These are phyloP conservation scores for Aethes cnicana DNA, from an alignment of 2,888 invertebrate species.

Conservation along the genomic window DNA sequence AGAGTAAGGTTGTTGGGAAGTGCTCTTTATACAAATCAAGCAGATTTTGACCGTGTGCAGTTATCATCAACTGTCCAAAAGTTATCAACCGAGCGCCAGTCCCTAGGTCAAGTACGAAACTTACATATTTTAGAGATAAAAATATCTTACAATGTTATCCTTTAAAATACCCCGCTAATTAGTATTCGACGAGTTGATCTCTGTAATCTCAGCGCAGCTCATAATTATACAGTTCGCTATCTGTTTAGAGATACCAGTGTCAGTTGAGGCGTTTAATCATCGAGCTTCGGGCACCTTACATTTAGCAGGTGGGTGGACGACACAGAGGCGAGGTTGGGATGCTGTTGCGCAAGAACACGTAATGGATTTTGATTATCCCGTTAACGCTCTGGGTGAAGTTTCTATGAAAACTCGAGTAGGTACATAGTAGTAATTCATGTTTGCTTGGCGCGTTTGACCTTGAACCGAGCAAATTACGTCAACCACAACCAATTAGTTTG, in stretches of 20 bases:
- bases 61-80: neutral
- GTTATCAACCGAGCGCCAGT: too few species aligned
- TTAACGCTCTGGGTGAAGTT: constrained; percentile 17
- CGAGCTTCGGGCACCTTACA: constrained; percentile 27
- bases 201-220: constrained; percentile 18
- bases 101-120: too few species aligned
- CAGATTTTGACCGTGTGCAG: too few species aligned
- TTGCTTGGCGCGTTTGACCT: neutral
- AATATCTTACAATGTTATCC: neutral
- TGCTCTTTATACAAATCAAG: too few species aligned
- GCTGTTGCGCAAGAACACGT: constrained; percentile 27
- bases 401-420: constrained; percentile 4
- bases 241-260: constrained; percentile 31
- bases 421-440: constrained; percentile 4
- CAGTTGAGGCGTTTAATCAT: constrained; percentile 27
- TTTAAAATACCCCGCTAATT: constrained; percentile 12
- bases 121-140: too few species aligned
- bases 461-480: neutral
- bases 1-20: too few species aligned
- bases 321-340: constrained; percentile 16
- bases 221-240: constrained; percentile 27
- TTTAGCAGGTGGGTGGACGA: constrained; percentile 31
- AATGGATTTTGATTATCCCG: constrained; percentile 30
- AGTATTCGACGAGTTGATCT: constrained; percentile 7
- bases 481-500: neutral